Base-by-base conservation (phyloP, 2,888 invertebrate genomes). In the Amphipoea oculea region DNA sequence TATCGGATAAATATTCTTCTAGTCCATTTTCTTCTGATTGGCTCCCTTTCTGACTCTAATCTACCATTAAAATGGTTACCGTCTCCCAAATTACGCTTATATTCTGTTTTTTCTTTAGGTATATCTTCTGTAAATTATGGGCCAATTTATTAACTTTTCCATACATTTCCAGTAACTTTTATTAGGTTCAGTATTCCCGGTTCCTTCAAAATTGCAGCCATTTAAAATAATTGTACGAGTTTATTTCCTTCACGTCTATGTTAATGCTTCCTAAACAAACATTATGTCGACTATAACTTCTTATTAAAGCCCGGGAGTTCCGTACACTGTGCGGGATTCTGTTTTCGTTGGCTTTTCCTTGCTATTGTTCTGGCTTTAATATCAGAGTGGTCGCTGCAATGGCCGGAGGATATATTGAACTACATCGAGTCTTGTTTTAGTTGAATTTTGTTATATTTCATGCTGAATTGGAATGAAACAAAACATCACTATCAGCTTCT, bases 261-360 rank as follows among this genome's bases (percentile, higher is more conserved):
- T 88, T 86, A 86, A 86, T 88, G 86, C 78, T 85, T 77, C 82
- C 78, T 82, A 85, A 84, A 86, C 79, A 88, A 86, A 88, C 88
- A 86, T 85, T 82, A 88, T 88, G 88, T 82, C 79, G 88, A 85
- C 88, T 88, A 73, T 86, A 88, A 86, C 88, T 86, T 88, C 88
- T 82, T 88, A 86, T 80, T 88, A 86, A 82, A 85, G 86, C 76
- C 71, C 65, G 72, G 72, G 78, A 85, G 73, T 88, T 82, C 77
- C 77, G 85, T 82, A 79, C 76, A 62, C 54, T 63, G 77, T 68
- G 54, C 75, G 71, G 70, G 69, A 88, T 85, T 79, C 75, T 76
- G 79, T 82, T 85, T 88, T 79, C 78, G 79, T 87, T 75, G 62
- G 85, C 78, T 77, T 83, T 87, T 84, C 78, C 69, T 78, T 74